A percentile compares a stretch with the other conserved stretches of the same genome.
Conservation (phyloP, 2,888 invertebrate genomes). For the Acleris holmiana region DNA sequence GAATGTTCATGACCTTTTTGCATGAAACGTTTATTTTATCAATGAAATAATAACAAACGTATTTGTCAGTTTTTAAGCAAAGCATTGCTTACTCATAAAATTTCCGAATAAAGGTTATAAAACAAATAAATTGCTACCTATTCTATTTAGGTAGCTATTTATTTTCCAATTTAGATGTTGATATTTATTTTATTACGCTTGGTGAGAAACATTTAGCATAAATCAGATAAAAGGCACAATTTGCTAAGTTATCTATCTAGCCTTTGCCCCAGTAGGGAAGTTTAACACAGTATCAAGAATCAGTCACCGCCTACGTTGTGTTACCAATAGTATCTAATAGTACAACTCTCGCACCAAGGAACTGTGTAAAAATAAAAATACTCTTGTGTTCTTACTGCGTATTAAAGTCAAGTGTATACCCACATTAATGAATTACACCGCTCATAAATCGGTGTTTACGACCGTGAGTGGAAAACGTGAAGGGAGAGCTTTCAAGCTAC, state of each 20-base stretch:
- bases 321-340: no score
- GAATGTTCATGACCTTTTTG: no score
- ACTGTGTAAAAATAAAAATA: no score
- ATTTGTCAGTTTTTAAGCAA: no score
- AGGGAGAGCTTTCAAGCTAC: conserved; percentile 35
- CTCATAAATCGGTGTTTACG: conserved; percentile 21
- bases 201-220: conserved; percentile 16
- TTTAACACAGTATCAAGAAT: conserved; percentile 8
- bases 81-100: no score
- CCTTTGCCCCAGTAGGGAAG: conserved; percentile 29
- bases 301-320: no score
- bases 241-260: conserved; percentile 24
- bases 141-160: neutral
- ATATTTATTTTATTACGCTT: conserved; percentile 21
- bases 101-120: neutral
- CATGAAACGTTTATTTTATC: no score
- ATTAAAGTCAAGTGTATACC: neutral
- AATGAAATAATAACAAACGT: no score
- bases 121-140: no score
- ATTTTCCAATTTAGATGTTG: conserved; percentile 6
- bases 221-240: conserved; percentile 18
- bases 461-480: conserved; percentile 20
- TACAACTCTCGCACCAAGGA: no score
- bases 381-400: no score
- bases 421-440: neutral